These are phyloP conservation scores for Malaclemys terrapin DNA, from an alignment of 2,113 vertebrate species.

Conservation along the genomic window DNA sequence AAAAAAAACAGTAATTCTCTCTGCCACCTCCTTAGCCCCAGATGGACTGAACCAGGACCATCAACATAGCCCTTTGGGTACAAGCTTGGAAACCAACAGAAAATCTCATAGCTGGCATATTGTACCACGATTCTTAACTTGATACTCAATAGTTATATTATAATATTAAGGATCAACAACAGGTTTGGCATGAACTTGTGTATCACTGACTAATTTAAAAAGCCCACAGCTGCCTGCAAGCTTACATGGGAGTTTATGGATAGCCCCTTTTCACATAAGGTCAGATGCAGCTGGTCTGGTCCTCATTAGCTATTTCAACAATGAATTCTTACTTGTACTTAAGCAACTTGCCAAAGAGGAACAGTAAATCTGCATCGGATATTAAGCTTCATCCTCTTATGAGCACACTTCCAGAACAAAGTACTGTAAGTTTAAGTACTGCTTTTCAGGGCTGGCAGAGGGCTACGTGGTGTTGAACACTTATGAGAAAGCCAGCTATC, in stretches of 20 bases:
- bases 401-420: background rate
- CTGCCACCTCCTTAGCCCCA: constrained; percentile 49
- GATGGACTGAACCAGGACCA: constrained; percentile 46
- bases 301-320: constrained; percentile 66
- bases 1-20: background rate
- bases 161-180: background rate
- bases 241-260: constrained; percentile 43
- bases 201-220: constrained; percentile 50
- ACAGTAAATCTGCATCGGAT: constrained; percentile 37
- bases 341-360: constrained; percentile 49
- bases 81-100: background rate
- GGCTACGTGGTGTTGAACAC: background rate
- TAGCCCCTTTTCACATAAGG: constrained; percentile 49
- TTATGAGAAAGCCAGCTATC: background rate
- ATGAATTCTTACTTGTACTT: constrained; percentile 7
- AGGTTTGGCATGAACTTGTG: constrained; percentile 58
- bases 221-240: constrained; percentile 60
- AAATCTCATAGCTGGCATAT: background rate
- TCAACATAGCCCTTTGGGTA: constrained; percentile 28
- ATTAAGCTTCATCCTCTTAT: constrained; percentile 12
- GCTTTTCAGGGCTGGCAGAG: background rate
- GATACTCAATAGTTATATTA: background rate
- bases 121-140: background rate
- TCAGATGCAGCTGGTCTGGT: constrained; percentile 63
- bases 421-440: background rate